These are phyloP conservation scores for Platerodrilus igneus DNA, from an alignment of 2,888 invertebrate species.

Conservation along the genomic window DNA sequence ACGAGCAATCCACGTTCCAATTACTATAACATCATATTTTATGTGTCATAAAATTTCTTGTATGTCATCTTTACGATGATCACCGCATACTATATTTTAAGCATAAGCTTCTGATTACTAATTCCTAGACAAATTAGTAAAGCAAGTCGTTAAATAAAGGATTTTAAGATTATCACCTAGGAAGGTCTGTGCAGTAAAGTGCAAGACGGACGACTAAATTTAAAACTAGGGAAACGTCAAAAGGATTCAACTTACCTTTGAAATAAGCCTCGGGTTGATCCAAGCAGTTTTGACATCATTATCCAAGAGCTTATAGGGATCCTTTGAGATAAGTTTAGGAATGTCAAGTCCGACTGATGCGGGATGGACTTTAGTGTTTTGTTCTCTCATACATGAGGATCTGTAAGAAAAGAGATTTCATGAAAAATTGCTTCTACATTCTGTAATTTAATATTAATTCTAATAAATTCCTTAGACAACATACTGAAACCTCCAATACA, in stretches of 20 bases:
- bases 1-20: conserved; percentile 28
- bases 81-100: conserved; percentile 16
- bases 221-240: conserved; percentile 7
- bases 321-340: conserved; percentile 49
- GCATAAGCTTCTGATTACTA: conserved; percentile 10
- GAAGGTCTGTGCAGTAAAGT: too few relatives aligned
- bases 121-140: conserved; percentile 10
- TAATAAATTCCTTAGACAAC: too few relatives aligned
- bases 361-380: conserved; percentile 33
- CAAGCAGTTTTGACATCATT: conserved; percentile 56
- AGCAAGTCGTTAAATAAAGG: conserved; percentile 10
- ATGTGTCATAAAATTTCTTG: conserved; percentile 32
- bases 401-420: conserved; percentile 17
- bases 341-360: conserved; percentile 35
- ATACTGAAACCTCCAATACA: too few relatives aligned
- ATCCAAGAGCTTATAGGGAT: conserved; percentile 52
- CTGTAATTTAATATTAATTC: background rate
- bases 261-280: conserved; percentile 56
- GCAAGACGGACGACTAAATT: too few relatives aligned
- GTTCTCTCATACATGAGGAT: conserved; percentile 34
- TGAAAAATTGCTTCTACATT: background rate
- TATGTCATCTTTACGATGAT: conserved; percentile 33
- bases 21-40: conserved; percentile 35
- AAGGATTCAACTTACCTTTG: conserved; percentile 49
- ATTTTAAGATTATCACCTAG: too few relatives aligned